Evolutionary conservation across 2,113 vertebrate genomes (phyloP), one percentile per base, ranked within the genome.

Genomic region (Propithecus coquereli): DNA sequence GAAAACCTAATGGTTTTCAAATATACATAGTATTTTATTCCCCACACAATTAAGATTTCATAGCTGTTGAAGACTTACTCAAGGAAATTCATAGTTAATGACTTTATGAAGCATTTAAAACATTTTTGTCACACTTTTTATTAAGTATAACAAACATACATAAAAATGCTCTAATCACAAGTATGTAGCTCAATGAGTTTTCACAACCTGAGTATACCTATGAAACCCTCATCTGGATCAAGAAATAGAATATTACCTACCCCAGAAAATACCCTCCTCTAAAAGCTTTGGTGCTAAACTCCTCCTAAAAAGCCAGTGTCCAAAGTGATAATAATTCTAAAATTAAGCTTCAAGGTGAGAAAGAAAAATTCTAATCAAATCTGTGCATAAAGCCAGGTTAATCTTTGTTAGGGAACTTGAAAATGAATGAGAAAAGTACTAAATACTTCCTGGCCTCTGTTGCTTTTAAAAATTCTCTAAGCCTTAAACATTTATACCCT

Each of bases 1-100:
- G 94, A 76, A 63, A 20, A 76, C 16, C 50, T 87, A 52, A 40
- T 30, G 14, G 23, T 73, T 94, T 97, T 95, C 80, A 94, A 96
- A 74, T 86, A 94, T 7, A 37, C 34, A 79, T 12, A 54, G 14
- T 54, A 37, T 94, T 96, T 90, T 71, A 59, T 90, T 80, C n/a
- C 20, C 40, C 40, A 90, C 63, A 34, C 22, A 74, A 87, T 30
- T 65, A 87, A 3, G 5, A 65, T 85, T 81, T 95, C 17, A 71
- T 92, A 47, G 47, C n/a, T 83, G 10, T 68, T 27, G 8, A 94
- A 63, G 47, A 30, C 37, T 93, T 14, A 22, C 59, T 91, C 81
- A 14, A 91, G 45, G 45, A 70, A 96, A 85, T 12, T 93, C n/a
- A 65, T 47, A 71, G 40, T 85, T 63, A 73, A 37, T 77, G 43